Base-by-base conservation (phyloP, 2,797 vertebrate species). In the Ptychobarbus kaznakovi region DNA sequence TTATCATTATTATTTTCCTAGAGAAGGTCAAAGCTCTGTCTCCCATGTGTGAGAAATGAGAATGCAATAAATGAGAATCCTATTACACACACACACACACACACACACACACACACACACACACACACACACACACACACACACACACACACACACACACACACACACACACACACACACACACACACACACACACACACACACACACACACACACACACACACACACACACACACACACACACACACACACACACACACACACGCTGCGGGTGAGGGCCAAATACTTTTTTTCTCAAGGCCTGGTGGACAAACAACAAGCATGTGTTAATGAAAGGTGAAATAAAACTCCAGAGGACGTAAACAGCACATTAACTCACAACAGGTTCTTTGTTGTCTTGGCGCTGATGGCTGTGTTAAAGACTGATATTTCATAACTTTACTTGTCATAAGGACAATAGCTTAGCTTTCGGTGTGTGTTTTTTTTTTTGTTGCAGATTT, bases 351-450 rank as follows among this genome's bases (percentile, higher is more conserved):
- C 72, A 68, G 83, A 89, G 46, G 68, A 90, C 81, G 83, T 92
- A 91, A 93, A 92, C 89, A 88, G 89, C 84, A 92, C 84, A 89
- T 88, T 91, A 85, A 89, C 82, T 75, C 80, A 88, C 84, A 82
- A 84, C 78, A 73, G 79, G 81, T 85, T 87, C 89, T 81, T 74
- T 87, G 74, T 83, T n/a, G 84, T 86, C 40, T 81, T 81, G 87
- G 44, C 40, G 86, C 78, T 87, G 88, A 89, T 89, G 85, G 86
- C 89, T 73, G 79, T 89, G 88, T 81, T 56, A 32, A 51, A 86
- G 82, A 85, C 79, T 51, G 83, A 75, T 84, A 88, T 90, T 88
- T 73, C 87, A 87, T 82, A 89, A 91, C 87, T 92, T 92, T 86
- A 75, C 87, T 87, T 87, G 74, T 88, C 79, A 66, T 86, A 70